phyloP scores from a whole-genome alignment of 1,140 invertebrate species.

The Oscheius sp. region DNA sequence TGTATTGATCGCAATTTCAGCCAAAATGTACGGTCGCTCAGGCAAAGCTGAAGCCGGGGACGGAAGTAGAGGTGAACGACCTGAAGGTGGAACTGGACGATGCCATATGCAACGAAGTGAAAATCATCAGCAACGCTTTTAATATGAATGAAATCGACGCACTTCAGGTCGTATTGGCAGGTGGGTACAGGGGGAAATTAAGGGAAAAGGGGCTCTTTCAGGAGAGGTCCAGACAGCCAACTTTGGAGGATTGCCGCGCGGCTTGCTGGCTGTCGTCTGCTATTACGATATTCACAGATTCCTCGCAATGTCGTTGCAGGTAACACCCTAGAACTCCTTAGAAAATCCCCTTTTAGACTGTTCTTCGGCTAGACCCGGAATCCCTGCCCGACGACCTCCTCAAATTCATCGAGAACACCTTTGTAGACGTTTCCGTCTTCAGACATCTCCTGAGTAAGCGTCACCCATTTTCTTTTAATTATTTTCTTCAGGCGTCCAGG shows the following conservation, averaged over 20 bases:
- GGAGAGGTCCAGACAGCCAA: slow-evolving; percentile 24
- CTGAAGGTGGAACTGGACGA: not conserved
- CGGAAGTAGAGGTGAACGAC: not conserved
- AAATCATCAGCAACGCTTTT: not conserved
- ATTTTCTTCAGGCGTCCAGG: slow-evolving; percentile 11
- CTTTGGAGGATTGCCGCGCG: slow-evolving; percentile 16
- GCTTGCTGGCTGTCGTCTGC: slow-evolving; percentile 34
- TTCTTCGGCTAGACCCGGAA: slow-evolving; percentile 19
- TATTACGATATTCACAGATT: slow-evolving; percentile 36
- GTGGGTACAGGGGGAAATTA: not conserved
- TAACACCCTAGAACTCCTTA: not conserved
- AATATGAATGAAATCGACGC: not conserved
- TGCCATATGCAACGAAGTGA: not conserved
- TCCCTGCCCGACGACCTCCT: not conserved
- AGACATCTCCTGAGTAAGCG: slow-evolving; percentile 26
- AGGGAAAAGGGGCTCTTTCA: not conserved
- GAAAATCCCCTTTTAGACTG: not conserved
- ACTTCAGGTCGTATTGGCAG: not conserved
- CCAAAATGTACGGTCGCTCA: not conserved
- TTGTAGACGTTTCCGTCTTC: slow-evolving; percentile 1
- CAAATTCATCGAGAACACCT: slow-evolving; percentile 12
- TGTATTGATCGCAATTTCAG: not conserved
- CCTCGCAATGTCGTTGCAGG: not conserved
- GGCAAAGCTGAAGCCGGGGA: not conserved
- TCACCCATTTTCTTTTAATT: not conserved